phyloP scores from a whole-genome alignment of 1,140 invertebrate genomes.

The Atta cephalotes region DNA sequence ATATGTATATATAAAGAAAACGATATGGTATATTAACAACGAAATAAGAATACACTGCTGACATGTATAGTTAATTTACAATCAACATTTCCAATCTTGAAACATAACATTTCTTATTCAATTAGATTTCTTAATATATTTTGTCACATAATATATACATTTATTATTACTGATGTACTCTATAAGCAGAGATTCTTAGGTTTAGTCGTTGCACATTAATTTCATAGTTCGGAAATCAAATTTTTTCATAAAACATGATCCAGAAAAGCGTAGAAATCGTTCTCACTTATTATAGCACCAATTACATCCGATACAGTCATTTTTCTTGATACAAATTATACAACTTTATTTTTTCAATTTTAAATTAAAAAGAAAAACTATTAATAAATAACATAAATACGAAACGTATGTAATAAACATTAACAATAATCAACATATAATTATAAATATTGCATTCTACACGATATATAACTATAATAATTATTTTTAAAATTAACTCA shows the following conservation, averaged over 20 bases:
- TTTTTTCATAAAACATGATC: constrained; percentile 36
- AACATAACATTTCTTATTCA: constrained; percentile 81
- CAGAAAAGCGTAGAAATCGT: constrained; percentile 43
- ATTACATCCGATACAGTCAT: constrained; percentile 60
- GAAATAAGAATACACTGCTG: constrained; percentile 80
- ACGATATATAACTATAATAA: not conserved
- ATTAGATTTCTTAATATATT: constrained; percentile 61
- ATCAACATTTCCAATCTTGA: constrained; percentile 78
- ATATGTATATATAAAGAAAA: constrained; percentile 54
- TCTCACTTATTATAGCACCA: constrained; percentile 63
- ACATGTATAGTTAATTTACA: constrained; percentile 75
- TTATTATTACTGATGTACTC: constrained; percentile 34
- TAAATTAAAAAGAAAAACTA: constrained; percentile 27
- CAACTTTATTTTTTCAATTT: not conserved
- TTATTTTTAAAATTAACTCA: constrained; percentile 25
- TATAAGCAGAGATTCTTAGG: constrained; percentile 23
- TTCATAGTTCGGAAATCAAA: constrained; percentile 29
- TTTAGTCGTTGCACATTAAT: constrained; percentile 14
- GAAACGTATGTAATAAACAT: constrained; percentile 12
- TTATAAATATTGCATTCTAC: constrained; percentile 56
- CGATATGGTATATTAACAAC: constrained; percentile 61
- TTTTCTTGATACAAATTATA: constrained; percentile 35
- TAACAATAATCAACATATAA: constrained; percentile 66
- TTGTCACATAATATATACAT: constrained; percentile 56
- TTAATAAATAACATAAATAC: constrained; percentile 48